Evolutionary conservation across 2,113 vertebrate species (phyloP).

Genomic region (Grus americana): DNA sequence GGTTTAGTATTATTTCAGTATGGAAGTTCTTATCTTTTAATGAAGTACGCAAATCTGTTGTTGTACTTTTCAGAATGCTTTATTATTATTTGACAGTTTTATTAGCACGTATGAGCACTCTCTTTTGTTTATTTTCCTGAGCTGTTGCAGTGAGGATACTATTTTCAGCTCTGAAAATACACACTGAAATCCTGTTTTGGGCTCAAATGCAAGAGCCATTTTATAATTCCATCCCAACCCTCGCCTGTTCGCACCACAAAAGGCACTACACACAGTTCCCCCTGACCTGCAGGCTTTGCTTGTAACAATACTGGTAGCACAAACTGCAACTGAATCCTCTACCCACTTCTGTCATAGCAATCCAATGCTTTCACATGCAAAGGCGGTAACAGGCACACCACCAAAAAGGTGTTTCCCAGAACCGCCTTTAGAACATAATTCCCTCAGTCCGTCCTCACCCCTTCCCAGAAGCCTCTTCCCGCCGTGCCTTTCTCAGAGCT

Average conservation of each 20-base stretch:
- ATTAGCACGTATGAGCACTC: not conserved
- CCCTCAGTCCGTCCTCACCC: not conserved
- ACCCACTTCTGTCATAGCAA: not conserved
- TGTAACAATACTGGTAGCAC: not conserved
- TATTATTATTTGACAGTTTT: not conserved
- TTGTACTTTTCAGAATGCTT: not conserved
- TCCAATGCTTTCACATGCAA: not conserved
- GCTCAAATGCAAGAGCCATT: not conserved
- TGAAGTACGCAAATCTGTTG: not conserved
- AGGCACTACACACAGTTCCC: not conserved
- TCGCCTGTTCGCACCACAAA: not conserved
- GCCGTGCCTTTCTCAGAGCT: not conserved
- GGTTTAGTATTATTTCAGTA: not conserved
- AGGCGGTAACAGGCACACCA: not conserved
- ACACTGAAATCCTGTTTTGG: not conserved
- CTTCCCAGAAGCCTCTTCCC: not conserved
- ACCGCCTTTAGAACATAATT: not conserved
- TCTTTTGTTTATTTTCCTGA: not conserved
- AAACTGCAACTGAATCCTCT: not conserved
- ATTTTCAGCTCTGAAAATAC: not conserved
- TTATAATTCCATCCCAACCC: not conserved
- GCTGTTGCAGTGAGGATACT: not conserved
- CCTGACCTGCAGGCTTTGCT: not conserved
- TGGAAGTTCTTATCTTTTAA: not conserved
- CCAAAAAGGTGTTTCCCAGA: not conserved